Conservation (phyloP, 1,140 invertebrate genomes). For the Drosophila virilis region DNA sequence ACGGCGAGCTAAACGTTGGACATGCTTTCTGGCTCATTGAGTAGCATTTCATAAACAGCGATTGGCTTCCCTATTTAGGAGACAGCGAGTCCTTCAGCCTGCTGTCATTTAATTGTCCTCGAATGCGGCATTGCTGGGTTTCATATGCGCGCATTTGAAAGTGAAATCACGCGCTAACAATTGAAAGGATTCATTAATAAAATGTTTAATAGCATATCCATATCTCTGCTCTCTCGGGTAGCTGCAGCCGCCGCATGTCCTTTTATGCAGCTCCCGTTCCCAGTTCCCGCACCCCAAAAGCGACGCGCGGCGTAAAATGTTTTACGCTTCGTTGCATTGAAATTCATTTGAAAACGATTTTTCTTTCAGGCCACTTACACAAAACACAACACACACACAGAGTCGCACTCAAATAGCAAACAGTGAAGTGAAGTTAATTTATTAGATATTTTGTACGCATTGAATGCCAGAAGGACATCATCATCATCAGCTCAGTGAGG, state of each 20-base stretch:
- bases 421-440: constrained; percentile 80
- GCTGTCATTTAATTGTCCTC: constrained; percentile 68
- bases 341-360: constrained; percentile 83
- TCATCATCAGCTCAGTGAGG: constrained; percentile 52
- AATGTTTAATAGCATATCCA: constrained; percentile 79
- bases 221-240: constrained; percentile 53
- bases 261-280: constrained; percentile 63
- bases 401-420: constrained; percentile 28
- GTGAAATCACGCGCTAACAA: constrained; percentile 80
- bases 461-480: constrained; percentile 81
- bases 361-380: constrained; percentile 78
- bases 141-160: constrained; percentile 56
- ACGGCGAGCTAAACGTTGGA: constrained; percentile 43
- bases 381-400: constrained; percentile 58
- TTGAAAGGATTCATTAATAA: constrained; percentile 82
- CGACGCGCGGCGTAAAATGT: constrained; percentile 71
- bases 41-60: constrained; percentile 62
- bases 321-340: constrained; percentile 83
- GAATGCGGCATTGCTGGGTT: background rate
- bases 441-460: constrained; percentile 82
- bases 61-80: constrained; percentile 45
- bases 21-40: constrained; percentile 73
- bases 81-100: constrained; percentile 21
- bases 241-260: constrained; percentile 74
- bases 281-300: constrained; percentile 25